Percentiles rank a stretch among this genome's conserved stretches.
phyloP scores from a whole-genome alignment of 2,797 vertebrate species.

The Poecile montanus region DNA sequence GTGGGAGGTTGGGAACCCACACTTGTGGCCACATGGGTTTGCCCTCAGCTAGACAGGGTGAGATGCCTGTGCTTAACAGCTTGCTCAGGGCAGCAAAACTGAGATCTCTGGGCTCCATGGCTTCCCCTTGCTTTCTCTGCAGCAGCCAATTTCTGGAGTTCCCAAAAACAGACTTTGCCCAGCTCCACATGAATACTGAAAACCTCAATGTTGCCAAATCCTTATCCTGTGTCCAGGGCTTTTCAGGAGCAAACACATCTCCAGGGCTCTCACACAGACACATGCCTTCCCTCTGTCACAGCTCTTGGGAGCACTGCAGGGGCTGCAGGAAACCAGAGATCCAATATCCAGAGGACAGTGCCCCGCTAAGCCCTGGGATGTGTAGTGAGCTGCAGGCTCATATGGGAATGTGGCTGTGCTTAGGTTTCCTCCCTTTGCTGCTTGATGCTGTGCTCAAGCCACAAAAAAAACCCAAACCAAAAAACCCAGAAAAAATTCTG shows the following conservation, averaged over 20 bases:
- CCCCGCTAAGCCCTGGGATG: background rate
- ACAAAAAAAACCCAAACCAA: background rate
- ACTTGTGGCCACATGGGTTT: background rate
- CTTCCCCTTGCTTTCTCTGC: background rate
- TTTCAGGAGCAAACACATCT: background rate
- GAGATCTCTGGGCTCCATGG: accelerated
- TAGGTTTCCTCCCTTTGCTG: background rate
- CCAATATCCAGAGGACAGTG: accelerated
- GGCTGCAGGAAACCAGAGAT: background rate
- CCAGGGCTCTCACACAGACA: background rate
- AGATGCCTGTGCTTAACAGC: background rate
- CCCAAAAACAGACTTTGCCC: background rate
- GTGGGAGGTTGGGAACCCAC: background rate
- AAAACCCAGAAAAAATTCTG: background rate
- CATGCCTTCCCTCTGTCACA: background rate
- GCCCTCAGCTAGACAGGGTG: background rate
- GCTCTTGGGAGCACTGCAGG: background rate
- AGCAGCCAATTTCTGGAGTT: background rate
- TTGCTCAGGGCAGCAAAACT: background rate
- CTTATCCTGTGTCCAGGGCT: background rate
- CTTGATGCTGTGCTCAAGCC: background rate
- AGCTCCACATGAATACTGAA: background rate
- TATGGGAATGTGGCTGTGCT: background rate
- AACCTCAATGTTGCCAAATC: accelerated
- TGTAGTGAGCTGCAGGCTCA: background rate